Conservation (phyloP, 2,797 vertebrate species). For the Gobionotothen gibberifrons region DNA sequence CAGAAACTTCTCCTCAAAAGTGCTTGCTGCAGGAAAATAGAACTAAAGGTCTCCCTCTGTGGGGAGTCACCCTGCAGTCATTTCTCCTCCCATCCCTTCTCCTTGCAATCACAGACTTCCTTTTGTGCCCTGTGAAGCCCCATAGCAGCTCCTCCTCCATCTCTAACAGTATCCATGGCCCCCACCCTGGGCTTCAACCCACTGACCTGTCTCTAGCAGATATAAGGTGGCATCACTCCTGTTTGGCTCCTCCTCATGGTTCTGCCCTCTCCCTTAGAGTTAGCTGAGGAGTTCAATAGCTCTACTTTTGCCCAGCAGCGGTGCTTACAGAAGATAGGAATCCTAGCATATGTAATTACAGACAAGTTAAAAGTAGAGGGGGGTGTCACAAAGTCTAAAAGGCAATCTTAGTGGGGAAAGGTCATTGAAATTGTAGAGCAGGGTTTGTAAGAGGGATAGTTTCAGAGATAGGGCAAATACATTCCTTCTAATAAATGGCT, state of each 20-base stretch:
- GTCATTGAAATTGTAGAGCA: conserved; percentile 11
- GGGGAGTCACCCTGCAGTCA: conserved; percentile 29
- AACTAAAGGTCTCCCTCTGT: neutral
- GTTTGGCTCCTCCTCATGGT: conserved; percentile 28
- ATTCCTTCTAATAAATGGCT: conserved; percentile 32
- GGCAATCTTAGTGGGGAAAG: conserved; percentile 10
- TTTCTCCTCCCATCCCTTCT: conserved; percentile 12
- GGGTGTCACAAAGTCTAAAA: conserved; percentile 16
- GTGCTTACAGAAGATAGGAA: conserved; percentile 1
- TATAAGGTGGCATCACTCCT: conserved; percentile 43
- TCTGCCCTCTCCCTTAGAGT: conserved; percentile 4
- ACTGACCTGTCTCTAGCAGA: conserved; percentile 56
- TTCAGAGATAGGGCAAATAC: conserved; percentile 21
- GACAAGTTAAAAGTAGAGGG: conserved; percentile 16
- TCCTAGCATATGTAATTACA: conserved; percentile 24
- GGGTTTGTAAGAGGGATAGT: conserved; percentile 33
- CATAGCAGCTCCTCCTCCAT: conserved; percentile 59
- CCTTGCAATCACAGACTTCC: conserved; percentile 12
- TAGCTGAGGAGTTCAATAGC: conserved; percentile 8
- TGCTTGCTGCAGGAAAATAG: conserved; percentile 24
- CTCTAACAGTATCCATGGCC: conserved; percentile 37
- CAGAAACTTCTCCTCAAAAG: conserved; percentile 45
- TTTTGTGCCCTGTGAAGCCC: conserved; percentile 26
- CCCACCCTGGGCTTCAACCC: conserved; percentile 28
- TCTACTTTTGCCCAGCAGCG: conserved; percentile 27